phyloP scores from a whole-genome alignment of 2,113 vertebrate species.

The Bambusicola thoracicus region DNA sequence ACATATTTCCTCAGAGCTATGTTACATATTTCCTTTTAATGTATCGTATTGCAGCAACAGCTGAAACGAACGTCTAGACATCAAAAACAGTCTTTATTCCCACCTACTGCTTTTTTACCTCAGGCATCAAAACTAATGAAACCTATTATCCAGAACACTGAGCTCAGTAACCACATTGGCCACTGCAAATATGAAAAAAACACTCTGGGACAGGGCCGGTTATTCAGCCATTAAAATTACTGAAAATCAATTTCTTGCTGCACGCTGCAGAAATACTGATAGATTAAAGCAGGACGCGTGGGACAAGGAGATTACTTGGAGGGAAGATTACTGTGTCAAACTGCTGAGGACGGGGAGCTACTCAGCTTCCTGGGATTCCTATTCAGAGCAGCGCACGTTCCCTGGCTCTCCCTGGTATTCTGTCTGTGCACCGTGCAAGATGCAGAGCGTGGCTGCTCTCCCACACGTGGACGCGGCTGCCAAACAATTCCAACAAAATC shows the following conservation, averaged over 20 bases:
- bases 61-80: conserved; percentile 80
- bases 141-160: conserved; percentile 79
- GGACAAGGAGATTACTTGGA: conserved; percentile 58
- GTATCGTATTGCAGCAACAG: conserved; percentile 79
- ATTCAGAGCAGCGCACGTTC: background rate
- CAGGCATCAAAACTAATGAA: conserved; percentile 81
- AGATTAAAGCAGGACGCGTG: conserved; percentile 62
- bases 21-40: conserved; percentile 82
- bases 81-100: conserved; percentile 78
- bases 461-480: background rate
- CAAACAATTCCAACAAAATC: conserved; percentile 1
- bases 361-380: background rate
- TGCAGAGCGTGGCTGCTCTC: background rate
- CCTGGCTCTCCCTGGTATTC: background rate
- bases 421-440: background rate
- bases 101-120: conserved; percentile 80
- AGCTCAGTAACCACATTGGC: conserved; percentile 65
- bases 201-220: conserved; percentile 60
- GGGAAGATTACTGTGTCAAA: conserved; percentile 55
- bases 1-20: conserved; percentile 79
- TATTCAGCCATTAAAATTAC: conserved; percentile 74
- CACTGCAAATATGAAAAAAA: conserved; percentile 54
- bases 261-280: conserved; percentile 63
- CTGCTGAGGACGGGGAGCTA: background rate
- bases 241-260: conserved; percentile 73